Percentiles rank a stretch among this genome's conserved stretches.
Evolutionary conservation across 2,113 vertebrate species (phyloP).

Genomic region (Aegotheles bennettii): DNA sequence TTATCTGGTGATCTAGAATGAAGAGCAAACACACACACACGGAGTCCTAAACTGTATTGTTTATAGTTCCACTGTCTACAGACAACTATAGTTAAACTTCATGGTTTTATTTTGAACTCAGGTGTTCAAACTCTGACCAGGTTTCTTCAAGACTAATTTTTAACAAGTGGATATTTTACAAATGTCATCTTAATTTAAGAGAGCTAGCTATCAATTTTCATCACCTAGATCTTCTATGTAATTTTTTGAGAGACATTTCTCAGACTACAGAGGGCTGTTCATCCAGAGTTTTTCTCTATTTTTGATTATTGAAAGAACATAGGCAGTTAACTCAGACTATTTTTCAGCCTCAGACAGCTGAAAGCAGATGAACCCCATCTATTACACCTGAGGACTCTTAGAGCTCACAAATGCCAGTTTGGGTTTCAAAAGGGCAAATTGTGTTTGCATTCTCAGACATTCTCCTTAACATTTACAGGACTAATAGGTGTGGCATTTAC

Average conservation of each 20-base stretch:
- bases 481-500: background rate
- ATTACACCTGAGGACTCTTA: background rate
- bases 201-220: background rate
- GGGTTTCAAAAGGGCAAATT: background rate
- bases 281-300: background rate
- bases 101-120: background rate
- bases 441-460: background rate
- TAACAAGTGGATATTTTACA: background rate
- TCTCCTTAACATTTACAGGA: background rate
- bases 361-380: background rate
- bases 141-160: background rate
- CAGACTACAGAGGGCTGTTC: background rate
- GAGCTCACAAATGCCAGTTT: fast-evolving
- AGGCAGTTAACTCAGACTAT: background rate
- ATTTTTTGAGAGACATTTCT: background rate
- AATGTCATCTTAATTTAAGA: background rate
- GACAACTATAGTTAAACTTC: background rate
- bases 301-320: background rate
- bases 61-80: background rate
- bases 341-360: background rate
- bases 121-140: background rate
- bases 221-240: background rate
- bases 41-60: background rate
- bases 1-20: background rate
- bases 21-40: background rate